Evolutionary conservation across 1,140 invertebrate genomes (phyloP), one percentile per base, ranked within the genome.

Genomic region (Drosophila punjabiensis): DNA sequence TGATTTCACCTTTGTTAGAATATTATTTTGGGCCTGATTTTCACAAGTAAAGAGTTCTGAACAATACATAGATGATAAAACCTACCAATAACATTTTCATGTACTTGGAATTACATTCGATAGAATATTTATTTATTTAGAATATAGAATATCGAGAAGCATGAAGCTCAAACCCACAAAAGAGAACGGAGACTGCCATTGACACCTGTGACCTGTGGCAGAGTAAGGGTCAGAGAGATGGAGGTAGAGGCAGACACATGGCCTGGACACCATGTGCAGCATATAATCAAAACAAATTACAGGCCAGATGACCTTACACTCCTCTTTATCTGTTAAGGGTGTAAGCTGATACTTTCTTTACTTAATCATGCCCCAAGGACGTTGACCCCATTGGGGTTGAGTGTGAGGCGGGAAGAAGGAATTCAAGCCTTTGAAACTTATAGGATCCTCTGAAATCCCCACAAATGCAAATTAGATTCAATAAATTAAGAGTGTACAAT

Each of bases 281-380:
- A 14, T 24, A 14, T 14, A 48, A 24, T 48, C 20, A 20, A 43
- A 45, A 20, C 18, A 43, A 43, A 43, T 43, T n/a, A 24, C 24
- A 24, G 53, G 18, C 47, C 56, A 32, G n/a, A 56, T 13, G 16
- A 56, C 13, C 33, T 33, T 14, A 39, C 47, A 3, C 20, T 18
- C 4, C 24, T 24, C 24, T 32, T 24, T 9, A 35, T 2, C 6
- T 28, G 13, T n/a, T 35, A n/a, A 13, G 13, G 37, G 2, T 55
- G 71, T 76, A 76, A 55, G 55, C 37, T 41, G 63, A 76, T 56
- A 43, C 53, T 68, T 68, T 24, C 16, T 28, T 48, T 24, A 47
- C 47, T 55, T 39, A 62, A 55, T 70, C 71, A 69, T 33, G 10
- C 28, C 67, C 53, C 16, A 43, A 61, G 11, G 18, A 35, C 47